Percentiles rank a stretch among this genome's conserved stretches.
phyloP scores from a whole-genome alignment of 2,888 invertebrate genomes.

The Netelia virgata region DNA sequence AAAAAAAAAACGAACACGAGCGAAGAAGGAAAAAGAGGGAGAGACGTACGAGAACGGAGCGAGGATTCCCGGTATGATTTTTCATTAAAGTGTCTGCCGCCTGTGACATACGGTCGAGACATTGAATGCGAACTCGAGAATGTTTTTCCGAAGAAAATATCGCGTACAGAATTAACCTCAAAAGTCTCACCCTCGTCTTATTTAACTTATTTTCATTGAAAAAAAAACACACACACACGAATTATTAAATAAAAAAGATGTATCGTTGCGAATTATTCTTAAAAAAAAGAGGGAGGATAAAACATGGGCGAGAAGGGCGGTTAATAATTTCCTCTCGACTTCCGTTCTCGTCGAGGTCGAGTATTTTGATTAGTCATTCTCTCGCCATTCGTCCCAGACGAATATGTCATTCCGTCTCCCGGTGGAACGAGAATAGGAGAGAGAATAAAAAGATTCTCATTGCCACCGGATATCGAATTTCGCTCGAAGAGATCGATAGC shows the following conservation, averaged over 20 bases:
- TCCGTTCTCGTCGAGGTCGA: slow-evolving; percentile 59
- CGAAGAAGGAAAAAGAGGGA: slow-evolving; percentile 45
- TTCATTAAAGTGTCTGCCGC: slow-evolving; percentile 84
- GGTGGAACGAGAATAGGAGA: slow-evolving; percentile 17
- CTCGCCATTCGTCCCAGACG: slow-evolving; percentile 47
- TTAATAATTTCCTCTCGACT: slow-evolving; percentile 61
- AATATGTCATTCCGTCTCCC: slow-evolving; percentile 31
- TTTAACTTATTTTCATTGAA: background rate
- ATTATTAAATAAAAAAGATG: background rate
- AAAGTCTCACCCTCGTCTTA: background rate
- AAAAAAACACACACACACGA: background rate
- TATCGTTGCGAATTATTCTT: background rate
- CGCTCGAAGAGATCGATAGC: slow-evolving; percentile 70
- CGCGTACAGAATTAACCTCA: background rate
- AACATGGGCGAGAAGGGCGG: slow-evolving; percentile 5
- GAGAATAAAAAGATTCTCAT: slow-evolving; percentile 44
- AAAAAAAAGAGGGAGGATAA: background rate
- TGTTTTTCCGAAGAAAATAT: slow-evolving; percentile 2
- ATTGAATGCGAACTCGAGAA: slow-evolving; percentile 80
- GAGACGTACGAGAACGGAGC: slow-evolving; percentile 68
- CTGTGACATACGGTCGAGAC: slow-evolving; percentile 83
- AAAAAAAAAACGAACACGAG: slow-evolving; percentile 27
- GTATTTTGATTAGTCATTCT: slow-evolving; percentile 55
- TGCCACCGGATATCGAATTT: slow-evolving; percentile 78
- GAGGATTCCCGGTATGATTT: slow-evolving; percentile 83